Evolutionary conservation across 2,797 vertebrate species (phyloP).

Genomic region (Pelodytes ibericus): DNA sequence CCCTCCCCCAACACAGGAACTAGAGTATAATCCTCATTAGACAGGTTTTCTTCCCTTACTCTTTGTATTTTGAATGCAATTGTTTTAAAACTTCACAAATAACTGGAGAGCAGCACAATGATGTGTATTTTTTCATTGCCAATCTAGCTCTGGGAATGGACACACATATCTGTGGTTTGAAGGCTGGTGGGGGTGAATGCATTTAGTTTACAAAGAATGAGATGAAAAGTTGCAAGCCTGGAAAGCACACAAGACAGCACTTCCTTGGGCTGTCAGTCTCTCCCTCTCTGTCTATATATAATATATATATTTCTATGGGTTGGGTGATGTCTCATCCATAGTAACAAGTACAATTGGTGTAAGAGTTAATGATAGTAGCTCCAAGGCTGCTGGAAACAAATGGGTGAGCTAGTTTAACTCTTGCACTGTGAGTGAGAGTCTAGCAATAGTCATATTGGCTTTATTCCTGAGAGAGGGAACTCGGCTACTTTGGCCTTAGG

Average conservation of each 20-base stretch:
- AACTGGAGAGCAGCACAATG: background rate
- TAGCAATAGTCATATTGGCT: no score
- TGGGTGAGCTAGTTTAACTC: background rate
- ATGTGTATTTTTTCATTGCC: slow-evolving; percentile 6
- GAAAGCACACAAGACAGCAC: background rate
- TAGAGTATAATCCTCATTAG: no score
- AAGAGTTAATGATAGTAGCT: background rate
- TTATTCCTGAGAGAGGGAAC: no score
- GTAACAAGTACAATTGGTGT: slow-evolving; percentile 3
- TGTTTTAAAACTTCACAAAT: background rate
- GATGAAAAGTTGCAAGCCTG: background rate
- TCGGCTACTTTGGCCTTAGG: no score
- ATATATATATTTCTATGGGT: no score
- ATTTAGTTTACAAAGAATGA: slow-evolving; percentile 1
- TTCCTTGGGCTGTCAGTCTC: slow-evolving; percentile 8
- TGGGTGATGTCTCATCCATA: slow-evolving; percentile 8
- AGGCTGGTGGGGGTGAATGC: background rate
- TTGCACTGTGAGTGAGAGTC: background rate
- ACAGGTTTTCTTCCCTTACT: no score
- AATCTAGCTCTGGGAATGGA: background rate
- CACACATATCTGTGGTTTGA: background rate
- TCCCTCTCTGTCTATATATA: no score
- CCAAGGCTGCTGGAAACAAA: background rate
- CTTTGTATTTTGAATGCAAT: no score
- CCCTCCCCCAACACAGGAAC: background rate